These are phyloP conservation scores for Notiomystis cincta DNA, from an alignment of 2,113 vertebrate genomes.

Conservation along the genomic window DNA sequence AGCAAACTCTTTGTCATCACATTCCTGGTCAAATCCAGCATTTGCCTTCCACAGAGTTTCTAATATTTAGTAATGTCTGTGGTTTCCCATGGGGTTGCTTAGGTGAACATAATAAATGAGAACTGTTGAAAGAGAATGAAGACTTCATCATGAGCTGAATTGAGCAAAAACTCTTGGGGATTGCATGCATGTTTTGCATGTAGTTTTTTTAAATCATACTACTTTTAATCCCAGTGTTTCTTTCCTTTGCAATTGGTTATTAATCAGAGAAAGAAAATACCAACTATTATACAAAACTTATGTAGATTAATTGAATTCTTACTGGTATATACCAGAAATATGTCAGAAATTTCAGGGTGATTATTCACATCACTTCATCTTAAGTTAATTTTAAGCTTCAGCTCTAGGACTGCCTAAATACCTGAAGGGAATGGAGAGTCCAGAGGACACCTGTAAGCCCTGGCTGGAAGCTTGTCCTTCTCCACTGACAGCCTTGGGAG, in stretches of 20 bases:
- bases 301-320: not conserved
- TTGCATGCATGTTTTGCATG: not conserved
- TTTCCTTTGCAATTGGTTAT: not conserved
- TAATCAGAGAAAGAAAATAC: not conserved
- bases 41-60: not conserved
- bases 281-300: not conserved
- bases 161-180: not conserved
- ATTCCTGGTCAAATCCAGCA: conserved; percentile 21
- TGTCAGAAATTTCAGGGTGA: not conserved
- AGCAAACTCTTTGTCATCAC: conserved; percentile 36
- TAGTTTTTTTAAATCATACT: not conserved
- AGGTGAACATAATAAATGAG: not conserved
- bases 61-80: not conserved
- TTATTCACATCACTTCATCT: not conserved
- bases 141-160: not conserved
- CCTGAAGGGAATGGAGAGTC: not conserved
- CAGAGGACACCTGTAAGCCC: not conserved
- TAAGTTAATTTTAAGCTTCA: not conserved
- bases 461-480: rapidly evolving
- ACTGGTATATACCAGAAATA: not conserved
- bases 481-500: rapidly evolving
- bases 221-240: not conserved
- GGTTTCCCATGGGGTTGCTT: not conserved
- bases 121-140: not conserved
- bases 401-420: not conserved